Evolutionary conservation across 2,888 invertebrate species (phyloP), one percentile per base, ranked within the genome.

Genomic region (Arrhopalites spinosus): DNA sequence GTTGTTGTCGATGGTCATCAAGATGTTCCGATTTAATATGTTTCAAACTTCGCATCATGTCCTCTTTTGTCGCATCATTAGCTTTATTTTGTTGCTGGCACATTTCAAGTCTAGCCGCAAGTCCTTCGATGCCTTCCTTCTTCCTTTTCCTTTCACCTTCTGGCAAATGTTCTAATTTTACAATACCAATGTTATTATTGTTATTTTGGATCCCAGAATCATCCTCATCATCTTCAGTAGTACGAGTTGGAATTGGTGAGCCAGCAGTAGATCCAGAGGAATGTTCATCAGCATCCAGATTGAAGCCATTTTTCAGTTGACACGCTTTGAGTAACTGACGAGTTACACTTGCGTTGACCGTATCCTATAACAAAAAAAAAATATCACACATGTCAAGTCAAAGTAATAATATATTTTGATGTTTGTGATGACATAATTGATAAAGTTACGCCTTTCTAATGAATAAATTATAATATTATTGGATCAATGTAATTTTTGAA

Each of bases 301-400:
- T 72, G 77, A 74, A 30, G 66, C 79, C 80, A 77, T 76, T 76
- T 78, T 90, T 90, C 85, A 91, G 89, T 82, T 90, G 91, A 69
- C 79, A 78, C 0, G 90, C 89, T 84, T 90, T 90, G 78, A 92
- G 88, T 77, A 92, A 87, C 84, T 92, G 91, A 85, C 91, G 91
- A 13, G 91, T 91, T 20, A 92, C 92, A 0, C 91, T 90, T 17
- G 91, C 89, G 84, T 90, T 92, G 17, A 93, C 92, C 13, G 91
- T 91, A 84, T 92, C 91, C n/a, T n/a, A n/a, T n/a, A n/a, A n/a
- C n/a, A n/a, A n/a, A n/a, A n/a, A n/a, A n/a, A n/a, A n/a, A n/a
- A n/a, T n/a, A n/a, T n/a, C n/a, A n/a, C n/a, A n/a, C n/a, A n/a
- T n/a, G n/a, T n/a, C n/a, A n/a, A n/a, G n/a, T n/a, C n/a, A n/a